Evolutionary conservation across 2,888 invertebrate species (phyloP), one percentile per base, ranked within the genome.

Genomic region (Habroteleia sp.): DNA sequence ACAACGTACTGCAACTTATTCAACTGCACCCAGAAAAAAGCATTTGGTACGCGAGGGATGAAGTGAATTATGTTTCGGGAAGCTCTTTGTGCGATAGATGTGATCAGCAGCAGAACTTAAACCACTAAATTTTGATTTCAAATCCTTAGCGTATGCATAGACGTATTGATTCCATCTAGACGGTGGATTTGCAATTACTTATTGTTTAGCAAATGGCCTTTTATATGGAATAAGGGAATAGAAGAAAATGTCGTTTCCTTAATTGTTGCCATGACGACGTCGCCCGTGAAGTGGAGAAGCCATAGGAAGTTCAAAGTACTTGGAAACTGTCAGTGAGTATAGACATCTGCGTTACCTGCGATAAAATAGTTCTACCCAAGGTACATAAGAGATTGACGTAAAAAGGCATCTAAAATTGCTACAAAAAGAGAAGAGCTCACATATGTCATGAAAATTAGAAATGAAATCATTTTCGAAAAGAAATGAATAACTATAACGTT

Each of bases 291-390:
- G 52, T 54, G 60, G 33, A 73, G 46, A 73, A 73, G 46, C 60
- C 37, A 52, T 60, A 52, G 44, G 46, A 65, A 66, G 66, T 73
- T 66, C 65, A 66, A 73, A 66, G 66, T 66, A 66, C 73, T 73
- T 66, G 60, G 46, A 58, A 73, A 60, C 66, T 66, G 66, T 58
- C 73, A 66, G 66, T 54, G 33, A 50, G 50, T 5, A n/a, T 63
- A 73, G 58, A 62, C 60, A 74, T 68, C 65, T 62, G 66, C 54
- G 66, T 46, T 74, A 74, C 74, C 74, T 74, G 74, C 60, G 37
- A 65, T 54, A 41, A 65, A 65, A 65, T 54, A 58, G 52, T 44
- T 73, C 39, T 29, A 60, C 54, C 50, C 37, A 48, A 56, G 68
- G 66, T 50, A 27, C 39, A 33, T 25, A 42, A 44, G 13, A 48